phyloP scores from a whole-genome alignment of 64 coral and sea anemone species.

The Pocillopora verrucosa region DNA sequence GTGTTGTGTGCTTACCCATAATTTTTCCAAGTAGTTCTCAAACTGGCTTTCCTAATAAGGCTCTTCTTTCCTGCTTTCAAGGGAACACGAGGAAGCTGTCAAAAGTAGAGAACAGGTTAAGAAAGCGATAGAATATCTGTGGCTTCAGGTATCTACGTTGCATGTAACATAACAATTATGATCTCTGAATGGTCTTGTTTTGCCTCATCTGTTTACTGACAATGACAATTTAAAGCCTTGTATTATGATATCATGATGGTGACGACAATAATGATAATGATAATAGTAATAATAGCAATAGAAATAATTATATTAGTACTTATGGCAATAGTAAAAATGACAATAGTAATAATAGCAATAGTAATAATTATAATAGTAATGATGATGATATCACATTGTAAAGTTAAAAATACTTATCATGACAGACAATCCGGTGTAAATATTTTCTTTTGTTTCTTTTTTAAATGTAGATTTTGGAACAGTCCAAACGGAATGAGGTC shows the following conservation, averaged over 20 bases:
- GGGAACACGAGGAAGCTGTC: slow-evolving; percentile 21
- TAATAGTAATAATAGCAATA: too few species aligned
- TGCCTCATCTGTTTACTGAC: not conserved
- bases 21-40: not conserved
- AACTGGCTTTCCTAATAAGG: not conserved
- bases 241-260: too few species aligned
- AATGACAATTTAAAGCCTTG: too few species aligned
- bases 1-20: not conserved
- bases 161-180: too few species aligned
- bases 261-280: too few species aligned
- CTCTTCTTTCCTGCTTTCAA: not conserved
- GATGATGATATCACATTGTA: too few species aligned
- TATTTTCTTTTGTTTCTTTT: not conserved
- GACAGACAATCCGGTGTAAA: not conserved
- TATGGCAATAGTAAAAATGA: too few species aligned
- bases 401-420: too few species aligned
- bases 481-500: not conserved
- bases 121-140: slow-evolving; percentile 21
- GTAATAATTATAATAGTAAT: too few species aligned
- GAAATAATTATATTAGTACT: not conserved
- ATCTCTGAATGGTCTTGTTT: too few species aligned
- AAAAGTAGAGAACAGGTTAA: slow-evolving; percentile 25
- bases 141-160: not conserved
- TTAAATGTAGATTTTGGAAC: not conserved
- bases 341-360: too few species aligned